These are phyloP conservation scores for Ciona savignyi DNA, from an alignment of 23 tunicate species.

Conservation along the genomic window DNA sequence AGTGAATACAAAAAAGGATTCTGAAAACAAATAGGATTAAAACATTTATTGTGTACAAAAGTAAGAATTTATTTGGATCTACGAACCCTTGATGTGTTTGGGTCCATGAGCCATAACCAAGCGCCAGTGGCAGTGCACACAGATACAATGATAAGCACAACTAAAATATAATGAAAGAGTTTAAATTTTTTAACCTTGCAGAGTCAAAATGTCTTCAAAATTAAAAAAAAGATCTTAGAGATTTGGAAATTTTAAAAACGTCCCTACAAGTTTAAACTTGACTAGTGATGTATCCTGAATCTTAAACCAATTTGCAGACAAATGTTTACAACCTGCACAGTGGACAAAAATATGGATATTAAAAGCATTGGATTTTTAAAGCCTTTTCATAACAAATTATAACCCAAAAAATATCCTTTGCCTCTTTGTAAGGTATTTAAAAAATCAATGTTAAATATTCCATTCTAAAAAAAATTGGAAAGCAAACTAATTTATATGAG, in stretches of 20 bases:
- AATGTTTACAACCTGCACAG: too few relatives aligned
- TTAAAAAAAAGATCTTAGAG: background rate
- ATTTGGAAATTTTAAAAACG: too few relatives aligned
- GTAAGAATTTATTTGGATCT: background rate
- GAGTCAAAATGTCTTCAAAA: background rate
- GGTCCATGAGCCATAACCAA: constrained; percentile 95
- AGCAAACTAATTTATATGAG: constrained; percentile 5
- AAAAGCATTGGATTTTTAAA: too few relatives aligned
- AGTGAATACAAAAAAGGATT: constrained; percentile 73
- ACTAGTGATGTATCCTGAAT: too few relatives aligned
- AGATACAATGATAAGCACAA: constrained; percentile 62
- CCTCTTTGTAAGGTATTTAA: too few relatives aligned
- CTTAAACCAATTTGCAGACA: too few relatives aligned
- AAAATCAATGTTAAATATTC: too few relatives aligned
- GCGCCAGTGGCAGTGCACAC: constrained; percentile 84
- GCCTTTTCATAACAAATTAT: too few relatives aligned
- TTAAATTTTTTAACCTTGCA: background rate
- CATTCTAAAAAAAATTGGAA: background rate
- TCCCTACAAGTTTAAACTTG: too few relatives aligned
- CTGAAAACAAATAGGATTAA: constrained; percentile 20
- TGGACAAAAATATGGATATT: too few relatives aligned
- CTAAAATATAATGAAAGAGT: constrained; percentile 27
- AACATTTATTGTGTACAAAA: background rate
- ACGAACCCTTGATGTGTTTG: constrained; percentile 78
- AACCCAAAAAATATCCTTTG: too few relatives aligned